Base-by-base conservation (phyloP, 2,113 vertebrate genomes). In the Setophaga coronata region DNA sequence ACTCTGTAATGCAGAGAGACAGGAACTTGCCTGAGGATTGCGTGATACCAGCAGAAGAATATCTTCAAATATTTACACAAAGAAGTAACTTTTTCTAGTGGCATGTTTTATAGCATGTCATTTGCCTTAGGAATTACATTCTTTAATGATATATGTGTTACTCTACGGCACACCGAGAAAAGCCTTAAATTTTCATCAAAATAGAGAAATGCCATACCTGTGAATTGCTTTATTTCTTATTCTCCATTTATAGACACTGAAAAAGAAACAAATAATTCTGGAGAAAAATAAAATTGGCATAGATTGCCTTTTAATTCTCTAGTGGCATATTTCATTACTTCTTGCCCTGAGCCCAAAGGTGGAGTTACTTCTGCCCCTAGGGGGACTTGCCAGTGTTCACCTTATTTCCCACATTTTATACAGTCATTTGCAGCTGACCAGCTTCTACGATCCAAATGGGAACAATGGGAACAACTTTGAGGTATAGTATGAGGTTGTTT, bases 401-500 rank as follows among this genome's bases (percentile, higher is more conserved):
- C 48, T 81, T 95, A 96, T 86, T 95, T 77, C 45, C 80, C 58
- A 40, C 67, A 65, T 96, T 57, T 97, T 92, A 82, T 84, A 93
- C 50, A 67, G 72, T 95, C 61, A 90, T 93, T 84, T 91, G 58
- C 67, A 96, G 86, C 56, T 92, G 76, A 84, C 62, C 85, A 90
- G 54, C 79, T 96, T 96, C 95, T 82, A 93, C 67, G 74, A 93
- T 64, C 20, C 42, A 45, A 57, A 14, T 88, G 76, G 82, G 54
- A 88, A 17, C n/a, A 57, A 13, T 88, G 76, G 80, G 54, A 88
- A 15, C 40, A 78, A 64, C 33, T 74, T 36, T 42, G 28, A 94
- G 40, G 48, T 42, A n/a, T 6, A 28, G 13, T 9, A 25, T 2
- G 1, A 9, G 15, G 1, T 25, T 14, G 3, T 16, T 60, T 81